phyloP scores from a whole-genome alignment of 2,888 invertebrate genomes.

The Ormyrus pomaceus region DNA sequence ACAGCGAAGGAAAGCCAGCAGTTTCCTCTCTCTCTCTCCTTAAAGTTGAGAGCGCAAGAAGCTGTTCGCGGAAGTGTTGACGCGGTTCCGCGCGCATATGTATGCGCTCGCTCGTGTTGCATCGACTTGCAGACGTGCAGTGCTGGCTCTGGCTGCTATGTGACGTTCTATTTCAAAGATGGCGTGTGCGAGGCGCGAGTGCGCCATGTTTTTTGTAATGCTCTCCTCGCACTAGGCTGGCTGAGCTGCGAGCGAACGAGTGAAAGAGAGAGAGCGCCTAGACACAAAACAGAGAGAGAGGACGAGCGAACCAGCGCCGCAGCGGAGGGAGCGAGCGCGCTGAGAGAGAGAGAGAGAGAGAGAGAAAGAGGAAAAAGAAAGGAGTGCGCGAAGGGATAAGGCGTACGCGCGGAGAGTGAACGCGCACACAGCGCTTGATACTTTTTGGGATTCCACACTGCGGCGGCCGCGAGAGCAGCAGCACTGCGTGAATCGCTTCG shows the following conservation, averaged over 20 bases:
- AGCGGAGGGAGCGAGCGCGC: too few relatives aligned
- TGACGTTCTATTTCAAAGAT: conserved; percentile 74
- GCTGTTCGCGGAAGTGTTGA: too few relatives aligned
- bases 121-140: too few relatives aligned
- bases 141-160: neutral
- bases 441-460: conserved; percentile 69
- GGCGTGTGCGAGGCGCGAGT: conserved; percentile 69
- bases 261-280: conserved; percentile 1
- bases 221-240: conserved; percentile 56
- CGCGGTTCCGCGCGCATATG: too few relatives aligned
- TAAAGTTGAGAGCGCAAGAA: too few relatives aligned
- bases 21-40: too few relatives aligned
- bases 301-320: too few relatives aligned
- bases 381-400: neutral
- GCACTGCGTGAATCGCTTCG: conserved; percentile 14
- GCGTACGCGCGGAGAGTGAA: neutral
- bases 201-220: conserved; percentile 75
- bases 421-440: conserved; percentile 65
- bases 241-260: neutral
- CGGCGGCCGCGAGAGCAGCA: neutral
- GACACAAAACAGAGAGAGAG: neutral
- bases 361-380: neutral
- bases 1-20: too few relatives aligned
- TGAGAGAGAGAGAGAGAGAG: neutral
- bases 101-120: too few relatives aligned